phyloP scores from a whole-genome alignment of 2,797 vertebrate genomes.

The Falco peregrinus region DNA sequence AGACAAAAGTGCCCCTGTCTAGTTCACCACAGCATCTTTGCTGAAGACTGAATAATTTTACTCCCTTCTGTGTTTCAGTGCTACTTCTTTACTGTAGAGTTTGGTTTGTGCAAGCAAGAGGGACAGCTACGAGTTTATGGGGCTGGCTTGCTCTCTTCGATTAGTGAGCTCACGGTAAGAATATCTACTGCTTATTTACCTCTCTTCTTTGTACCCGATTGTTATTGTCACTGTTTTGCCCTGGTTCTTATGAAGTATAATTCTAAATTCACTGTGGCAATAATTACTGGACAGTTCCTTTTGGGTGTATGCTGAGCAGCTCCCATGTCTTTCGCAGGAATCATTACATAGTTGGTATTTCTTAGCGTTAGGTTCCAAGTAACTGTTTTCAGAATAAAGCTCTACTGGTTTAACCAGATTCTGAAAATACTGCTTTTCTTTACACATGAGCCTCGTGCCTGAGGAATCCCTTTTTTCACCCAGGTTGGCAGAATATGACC shows the following conservation, averaged over 20 bases:
- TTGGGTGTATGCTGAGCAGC: background rate
- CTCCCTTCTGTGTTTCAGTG: conserved; percentile 81
- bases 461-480: background rate
- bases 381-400: background rate
- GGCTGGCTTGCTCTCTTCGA: conserved; percentile 94
- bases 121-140: conserved; percentile 93
- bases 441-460: background rate
- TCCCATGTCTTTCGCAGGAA: background rate
- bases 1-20: background rate
- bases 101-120: conserved; percentile 97
- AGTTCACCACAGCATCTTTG: background rate
- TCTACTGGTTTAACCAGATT: background rate
- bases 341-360: background rate
- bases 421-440: background rate
- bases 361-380: background rate
- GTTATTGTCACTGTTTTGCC: background rate
- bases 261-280: background rate
- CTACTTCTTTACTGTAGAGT: conserved; percentile 99
- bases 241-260: background rate
- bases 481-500: background rate
- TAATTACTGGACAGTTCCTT: background rate
- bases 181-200: background rate
- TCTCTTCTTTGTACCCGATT: background rate
- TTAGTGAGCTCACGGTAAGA: conserved; percentile 90
- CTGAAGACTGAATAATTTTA: background rate